Conservation (phyloP, 2,797 vertebrate species). For the Aldrovandia affinis region DNA sequence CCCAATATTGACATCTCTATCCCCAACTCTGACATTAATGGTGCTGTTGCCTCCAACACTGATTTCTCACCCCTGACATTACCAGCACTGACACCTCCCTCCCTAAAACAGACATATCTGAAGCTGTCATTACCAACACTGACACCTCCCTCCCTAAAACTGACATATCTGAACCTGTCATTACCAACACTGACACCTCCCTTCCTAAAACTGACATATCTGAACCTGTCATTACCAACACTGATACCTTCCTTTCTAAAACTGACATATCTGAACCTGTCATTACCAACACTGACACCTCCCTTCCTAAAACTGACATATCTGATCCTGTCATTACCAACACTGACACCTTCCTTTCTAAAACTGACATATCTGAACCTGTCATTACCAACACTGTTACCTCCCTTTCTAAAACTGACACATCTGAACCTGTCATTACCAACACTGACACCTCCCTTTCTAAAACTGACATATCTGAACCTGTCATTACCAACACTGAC, state of each 20-base stretch:
- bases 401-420: background rate
- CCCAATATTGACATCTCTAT: background rate
- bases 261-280: background rate
- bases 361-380: background rate
- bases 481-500: background rate
- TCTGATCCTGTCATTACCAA: constrained; percentile 16
- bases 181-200: background rate
- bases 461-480: background rate
- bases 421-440: background rate
- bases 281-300: background rate
- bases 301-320: background rate
- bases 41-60: background rate
- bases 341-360: background rate
- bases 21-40: background rate
- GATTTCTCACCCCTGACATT: background rate
- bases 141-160: constrained; percentile 12
- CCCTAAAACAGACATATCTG: background rate
- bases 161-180: background rate
- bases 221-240: background rate
- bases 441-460: no score
- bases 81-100: background rate
- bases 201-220: background rate
- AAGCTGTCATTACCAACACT: background rate
- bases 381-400: background rate
- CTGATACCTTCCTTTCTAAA: background rate